These are phyloP conservation scores for Perizoma flavofasciatum DNA, from an alignment of 2,888 invertebrate genomes.

Conservation along the genomic window DNA sequence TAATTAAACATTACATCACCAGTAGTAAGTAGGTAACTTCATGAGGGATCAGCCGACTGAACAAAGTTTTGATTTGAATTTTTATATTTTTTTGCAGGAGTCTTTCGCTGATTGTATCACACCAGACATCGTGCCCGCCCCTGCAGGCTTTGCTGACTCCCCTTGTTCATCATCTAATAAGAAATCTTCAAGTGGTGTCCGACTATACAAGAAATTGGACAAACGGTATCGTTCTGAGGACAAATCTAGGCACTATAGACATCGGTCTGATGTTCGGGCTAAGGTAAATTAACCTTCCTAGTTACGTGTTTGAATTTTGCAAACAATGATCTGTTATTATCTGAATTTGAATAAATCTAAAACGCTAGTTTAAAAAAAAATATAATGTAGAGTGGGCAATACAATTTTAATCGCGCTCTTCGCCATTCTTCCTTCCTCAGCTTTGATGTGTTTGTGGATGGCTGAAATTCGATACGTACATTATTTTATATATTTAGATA, in stretches of 20 bases:
- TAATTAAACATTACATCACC: too few relatives aligned
- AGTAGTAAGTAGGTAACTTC: too few relatives aligned
- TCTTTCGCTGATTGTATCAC: conserved; percentile 78
- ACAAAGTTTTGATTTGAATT: background rate
- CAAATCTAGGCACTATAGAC: conserved; percentile 85
- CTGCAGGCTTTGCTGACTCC: conserved; percentile 94
- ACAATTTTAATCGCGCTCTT: too few relatives aligned
- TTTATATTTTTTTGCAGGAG: conserved; percentile 54
- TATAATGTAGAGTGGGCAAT: too few relatives aligned
- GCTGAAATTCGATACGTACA: too few relatives aligned
- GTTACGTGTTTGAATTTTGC: background rate
- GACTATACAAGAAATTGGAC: conserved; percentile 90
- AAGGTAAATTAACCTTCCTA: conserved; percentile 82
- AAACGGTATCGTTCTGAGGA: conserved; percentile 92
- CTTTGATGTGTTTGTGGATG: too few relatives aligned
- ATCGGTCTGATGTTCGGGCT: conserved; percentile 89
- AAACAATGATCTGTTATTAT: background rate
- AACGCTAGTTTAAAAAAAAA: too few relatives aligned
- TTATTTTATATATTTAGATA: too few relatives aligned
- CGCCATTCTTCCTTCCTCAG: too few relatives aligned
- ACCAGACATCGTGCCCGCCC: conserved; percentile 92
- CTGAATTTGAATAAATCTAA: too few relatives aligned
- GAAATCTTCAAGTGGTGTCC: conserved; percentile 74
- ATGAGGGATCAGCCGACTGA: background rate
- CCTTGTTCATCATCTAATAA: conserved; percentile 79